Evolutionary conservation across 2,113 vertebrate species (phyloP).

Genomic region (Sinosuthora webbiana): DNA sequence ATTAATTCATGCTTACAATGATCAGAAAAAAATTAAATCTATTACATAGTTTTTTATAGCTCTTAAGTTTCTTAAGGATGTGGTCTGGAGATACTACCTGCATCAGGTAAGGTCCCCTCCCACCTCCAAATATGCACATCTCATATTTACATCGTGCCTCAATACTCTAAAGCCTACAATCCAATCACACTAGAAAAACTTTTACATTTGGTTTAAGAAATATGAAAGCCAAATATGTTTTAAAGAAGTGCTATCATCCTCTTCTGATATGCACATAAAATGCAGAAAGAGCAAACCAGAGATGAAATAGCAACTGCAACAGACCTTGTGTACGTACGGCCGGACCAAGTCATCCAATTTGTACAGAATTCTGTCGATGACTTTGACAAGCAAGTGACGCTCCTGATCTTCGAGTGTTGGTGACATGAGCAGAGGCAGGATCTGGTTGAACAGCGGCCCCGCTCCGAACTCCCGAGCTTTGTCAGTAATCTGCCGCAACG

Average conservation of each 20-base stretch:
- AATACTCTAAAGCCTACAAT: background rate
- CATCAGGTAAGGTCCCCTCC: background rate
- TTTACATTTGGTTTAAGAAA: background rate
- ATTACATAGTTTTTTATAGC: background rate
- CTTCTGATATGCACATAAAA: background rate
- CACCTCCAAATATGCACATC: background rate
- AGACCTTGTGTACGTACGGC: constrained; percentile 97
- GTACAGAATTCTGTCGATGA: constrained; percentile 97
- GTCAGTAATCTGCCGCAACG: constrained; percentile 95
- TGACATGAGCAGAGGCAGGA: constrained; percentile 95
- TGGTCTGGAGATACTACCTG: background rate
- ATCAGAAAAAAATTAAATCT: background rate
- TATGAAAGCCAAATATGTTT: background rate
- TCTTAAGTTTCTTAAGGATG: background rate
- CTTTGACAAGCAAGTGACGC: constrained; percentile 96
- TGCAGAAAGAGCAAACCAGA: background rate
- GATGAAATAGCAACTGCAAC: background rate
- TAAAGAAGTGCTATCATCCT: background rate
- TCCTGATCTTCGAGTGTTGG: constrained; percentile 98
- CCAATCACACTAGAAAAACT: background rate
- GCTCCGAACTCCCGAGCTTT: constrained; percentile 98
- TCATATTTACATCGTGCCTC: background rate
- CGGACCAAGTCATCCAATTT: constrained; percentile 97
- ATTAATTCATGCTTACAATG: background rate
- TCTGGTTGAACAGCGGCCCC: constrained; percentile 96